Evolutionary conservation across 2,113 vertebrate species (phyloP).

Genomic region (Progne subis): DNA sequence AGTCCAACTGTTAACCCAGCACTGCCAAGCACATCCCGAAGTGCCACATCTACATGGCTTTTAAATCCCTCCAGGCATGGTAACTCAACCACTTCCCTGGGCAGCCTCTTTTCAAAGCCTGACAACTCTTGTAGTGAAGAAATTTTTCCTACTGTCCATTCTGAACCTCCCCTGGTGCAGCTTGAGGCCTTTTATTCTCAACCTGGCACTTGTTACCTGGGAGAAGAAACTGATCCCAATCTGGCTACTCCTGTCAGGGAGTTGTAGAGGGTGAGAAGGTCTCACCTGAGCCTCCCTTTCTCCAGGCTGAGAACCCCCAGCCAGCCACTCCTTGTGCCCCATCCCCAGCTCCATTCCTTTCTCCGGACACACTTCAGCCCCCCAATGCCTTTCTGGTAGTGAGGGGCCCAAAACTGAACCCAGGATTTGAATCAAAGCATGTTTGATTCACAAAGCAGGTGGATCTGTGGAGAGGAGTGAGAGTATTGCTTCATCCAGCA

Average conservation of each 20-base stretch:
- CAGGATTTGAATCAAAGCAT: background rate
- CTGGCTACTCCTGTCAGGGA: background rate
- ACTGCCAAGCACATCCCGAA: background rate
- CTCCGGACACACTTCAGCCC: background rate
- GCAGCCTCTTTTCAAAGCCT: background rate
- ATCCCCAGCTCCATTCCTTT: background rate
- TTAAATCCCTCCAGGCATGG: background rate
- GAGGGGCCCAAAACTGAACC: background rate
- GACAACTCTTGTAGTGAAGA: background rate
- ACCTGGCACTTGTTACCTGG: background rate
- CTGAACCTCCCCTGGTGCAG: background rate
- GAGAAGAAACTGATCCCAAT: background rate
- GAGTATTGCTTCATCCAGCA: slow-evolving; percentile 9
- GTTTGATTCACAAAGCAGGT: background rate
- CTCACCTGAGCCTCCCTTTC: background rate
- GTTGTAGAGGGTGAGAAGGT: background rate
- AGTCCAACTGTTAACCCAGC: background rate
- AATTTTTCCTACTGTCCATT: background rate
- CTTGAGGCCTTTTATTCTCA: background rate
- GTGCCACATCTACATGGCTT: background rate
- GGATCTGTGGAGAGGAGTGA: background rate
- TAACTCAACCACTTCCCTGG: background rate
- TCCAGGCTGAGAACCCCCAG: background rate
- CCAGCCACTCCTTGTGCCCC: background rate
- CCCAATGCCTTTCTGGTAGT: background rate